Evolutionary conservation across 2,888 invertebrate species (phyloP), one percentile per base, ranked within the genome.

Genomic region (Mythimna lalbum): DNA sequence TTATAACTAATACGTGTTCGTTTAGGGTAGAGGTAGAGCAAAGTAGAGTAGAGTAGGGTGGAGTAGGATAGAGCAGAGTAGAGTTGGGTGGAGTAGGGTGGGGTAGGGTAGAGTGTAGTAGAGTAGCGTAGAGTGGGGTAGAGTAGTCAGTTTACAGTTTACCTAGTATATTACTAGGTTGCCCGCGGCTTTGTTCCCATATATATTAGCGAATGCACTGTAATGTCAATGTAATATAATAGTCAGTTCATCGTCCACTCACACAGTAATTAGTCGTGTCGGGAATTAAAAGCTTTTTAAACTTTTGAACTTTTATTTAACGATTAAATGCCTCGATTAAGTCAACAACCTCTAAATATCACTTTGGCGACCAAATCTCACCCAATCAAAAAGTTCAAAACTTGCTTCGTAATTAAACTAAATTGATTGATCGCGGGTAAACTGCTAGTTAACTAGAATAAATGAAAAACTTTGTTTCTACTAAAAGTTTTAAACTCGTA

Each of bases 291-390:
- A 0, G 39, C 14, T 7, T 43, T n/a, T 21, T 5, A 19, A 0
- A 33, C 14, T 7, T 33, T n/a, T 21, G 3, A 55, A 60, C 12
- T 49, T 61, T 53, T 19, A 12, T n/a, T 12, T 21, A 17, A 17
- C 23, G 55, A 67, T 79, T 67, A 64, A 64, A 72, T 72, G 61
- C 53, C 21, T 39, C 6, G 19, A 76, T 78, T 72, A 67, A 56
- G 63, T 0, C 52, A 63, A 66, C 12, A 73, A 63, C 47, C 52
- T 49, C 47, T 55, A 4, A 57, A n/a, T 67, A 56, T 57, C 52
- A 60, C 47, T 57, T 61, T n/a, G 14, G 43, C 14, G 23, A 12
- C 47, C 27, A 56, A 61, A 63, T 70, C 70, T 60, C 43, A 78
- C n/a, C 63, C 56, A 52, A 73, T 76, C 49, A 65, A 27, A 7